Percentiles rank a stretch among this genome's conserved stretches.
Evolutionary conservation across 2,113 vertebrate genomes (phyloP).

Genomic region (Forbesichthys agassizii): DNA sequence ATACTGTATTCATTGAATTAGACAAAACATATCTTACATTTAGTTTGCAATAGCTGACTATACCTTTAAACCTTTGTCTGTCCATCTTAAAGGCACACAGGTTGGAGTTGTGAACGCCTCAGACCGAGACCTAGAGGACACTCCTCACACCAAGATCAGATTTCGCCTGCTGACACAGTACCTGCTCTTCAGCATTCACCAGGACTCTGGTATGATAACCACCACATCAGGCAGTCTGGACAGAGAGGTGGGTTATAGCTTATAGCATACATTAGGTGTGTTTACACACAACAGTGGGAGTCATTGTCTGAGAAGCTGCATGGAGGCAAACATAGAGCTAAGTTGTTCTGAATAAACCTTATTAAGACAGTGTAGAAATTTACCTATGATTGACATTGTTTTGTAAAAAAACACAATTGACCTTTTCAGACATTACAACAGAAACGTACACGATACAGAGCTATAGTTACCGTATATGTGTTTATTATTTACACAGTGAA

Average conservation of each 20-base stretch:
- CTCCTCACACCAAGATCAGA: slow-evolving; percentile 75
- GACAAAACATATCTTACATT: neutral
- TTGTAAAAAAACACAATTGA: too few relatives aligned
- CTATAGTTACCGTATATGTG: too few relatives aligned
- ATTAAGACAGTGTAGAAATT: too few relatives aligned
- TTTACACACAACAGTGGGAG: too few relatives aligned
- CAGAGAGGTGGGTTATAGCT: slow-evolving; percentile 78
- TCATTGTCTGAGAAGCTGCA: too few relatives aligned
- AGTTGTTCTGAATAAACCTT: too few relatives aligned
- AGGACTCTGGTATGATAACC: slow-evolving; percentile 70
- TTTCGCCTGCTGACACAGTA: slow-evolving; percentile 70
- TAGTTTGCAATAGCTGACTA: neutral
- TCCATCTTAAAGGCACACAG: slow-evolving; percentile 70
- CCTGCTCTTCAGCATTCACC: slow-evolving; percentile 72
- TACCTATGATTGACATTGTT: too few relatives aligned
- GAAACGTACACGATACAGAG: too few relatives aligned
- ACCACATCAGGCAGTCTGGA: slow-evolving; percentile 68
- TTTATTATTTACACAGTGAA: too few relatives aligned
- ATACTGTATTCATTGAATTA: neutral
- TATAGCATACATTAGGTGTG: neutral
- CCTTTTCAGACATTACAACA: too few relatives aligned
- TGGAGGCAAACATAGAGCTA: too few relatives aligned
- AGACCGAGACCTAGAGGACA: slow-evolving; percentile 79
- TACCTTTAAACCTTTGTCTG: neutral
- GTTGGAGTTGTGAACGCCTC: slow-evolving; percentile 78